Base-by-base conservation (phyloP, 1,140 invertebrate species). In the Drosophila kepulauana region DNA sequence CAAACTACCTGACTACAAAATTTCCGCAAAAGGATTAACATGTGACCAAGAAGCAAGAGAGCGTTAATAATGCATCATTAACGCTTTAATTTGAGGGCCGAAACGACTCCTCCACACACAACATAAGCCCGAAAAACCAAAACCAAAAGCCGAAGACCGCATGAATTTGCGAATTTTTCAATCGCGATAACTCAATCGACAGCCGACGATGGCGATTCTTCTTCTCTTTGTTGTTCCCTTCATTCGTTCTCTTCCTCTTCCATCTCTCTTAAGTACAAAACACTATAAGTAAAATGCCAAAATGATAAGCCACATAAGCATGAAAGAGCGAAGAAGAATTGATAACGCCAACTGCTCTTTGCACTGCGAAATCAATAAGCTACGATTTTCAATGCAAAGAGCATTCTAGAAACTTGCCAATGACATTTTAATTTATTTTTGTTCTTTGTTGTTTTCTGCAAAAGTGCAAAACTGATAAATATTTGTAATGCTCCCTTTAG, bases 31-130 rank as follows among this genome's bases (percentile, higher is more conserved):
- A 87, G 80, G 84, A 88, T 88, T 87, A 84, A 80, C 46, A 15
- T 73, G 63, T 81, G 70, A 25, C 20, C 20, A 25, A 25, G 20
- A 25, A 25, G 45, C 70, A 57, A 43, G 70, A 16, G 75, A 82
- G 91, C 91, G 84, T 92, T 91, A 91, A 92, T 91, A 91, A 92
- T 92, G 91, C 91, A 92, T 91, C 87, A 92, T 92, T 91, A 92
- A 92, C 91, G 91, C 91, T 92, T 82, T 91, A 91, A 91, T 91
- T 91, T 91, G 81, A 68, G 61, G 56, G 63, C 68, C 41, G 20
- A 45, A n/a, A 54, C n/a, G 85, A 78, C 63, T 75, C 58, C 70
- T 59, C 63, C 49, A 45, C 46, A 61, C 35, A 0, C 3, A 20
- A 20, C 20, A 20, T 20, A 20, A 20, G 20, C 20, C 20, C 20